Base-by-base conservation (phyloP, 2,888 invertebrate species). In the Galerucella nymphaeae region DNA sequence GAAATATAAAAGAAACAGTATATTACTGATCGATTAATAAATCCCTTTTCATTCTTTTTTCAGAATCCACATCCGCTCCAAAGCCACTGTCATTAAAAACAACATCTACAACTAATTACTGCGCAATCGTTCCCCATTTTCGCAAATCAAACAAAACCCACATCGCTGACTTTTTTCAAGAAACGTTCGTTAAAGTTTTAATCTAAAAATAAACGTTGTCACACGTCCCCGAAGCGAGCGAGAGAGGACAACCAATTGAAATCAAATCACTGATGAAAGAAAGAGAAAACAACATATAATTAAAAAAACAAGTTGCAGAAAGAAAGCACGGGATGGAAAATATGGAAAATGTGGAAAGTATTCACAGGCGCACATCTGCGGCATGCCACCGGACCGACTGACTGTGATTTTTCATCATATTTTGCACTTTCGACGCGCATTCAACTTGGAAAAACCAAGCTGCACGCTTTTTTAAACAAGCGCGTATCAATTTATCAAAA, bases 371-470 rank as follows among this genome's bases (percentile, higher is more conserved):
- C 86, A 86, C 84, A 85, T 85, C 85, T 85, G 77, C 66, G 77
- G 77, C 74, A 71, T 76, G 75, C 85, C 85, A 83, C 78, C 78
- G 77, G 81, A 76, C 83, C 82, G 81, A 83, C 80, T 83, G 81
- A 83, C 80, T 83, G 84, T 83, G 85, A 86, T 86, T 86, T 86
- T 86, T 86, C 85, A 84, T 84, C 83, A 84, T 83, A 83, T 84
- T 82, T 82, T 72, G 73, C 77, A 72, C 62, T 61, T 23, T 41
- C 55, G 55, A 62, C 75, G 77, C 82, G 81, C 80, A 77, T 76
- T 77, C 77, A 41, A 74, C 74, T 74, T 74, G 76, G 77, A 80
- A 80, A 80, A 78, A 77, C 75, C 76, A 70, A 70, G 75, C 66
- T 74, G 70, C 50, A 64, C 73, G 75, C 75, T 75, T 76, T 79